Percentiles rank a stretch among this genome's conserved stretches.
Evolutionary conservation across 2,797 vertebrate species (phyloP).

Genomic region (Hipposideros larvatus): DNA sequence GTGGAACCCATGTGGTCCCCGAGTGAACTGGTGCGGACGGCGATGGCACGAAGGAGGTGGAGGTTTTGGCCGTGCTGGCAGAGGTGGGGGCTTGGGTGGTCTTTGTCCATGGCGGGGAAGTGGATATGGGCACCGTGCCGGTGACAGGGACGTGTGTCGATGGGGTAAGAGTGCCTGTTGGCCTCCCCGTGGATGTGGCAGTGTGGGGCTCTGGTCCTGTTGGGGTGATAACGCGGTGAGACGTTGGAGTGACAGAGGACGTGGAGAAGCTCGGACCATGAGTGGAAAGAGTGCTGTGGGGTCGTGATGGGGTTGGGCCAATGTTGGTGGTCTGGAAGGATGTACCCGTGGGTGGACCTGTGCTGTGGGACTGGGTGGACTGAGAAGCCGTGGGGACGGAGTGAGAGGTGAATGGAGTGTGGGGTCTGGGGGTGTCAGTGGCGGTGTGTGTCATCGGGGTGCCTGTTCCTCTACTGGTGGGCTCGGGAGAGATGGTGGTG

Average conservation of each 20-base stretch:
- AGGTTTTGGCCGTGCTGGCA: background rate
- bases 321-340: too few species aligned
- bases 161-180: rapidly evolving
- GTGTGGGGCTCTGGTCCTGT: rapidly evolving
- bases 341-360: too few species aligned
- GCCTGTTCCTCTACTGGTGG: background rate
- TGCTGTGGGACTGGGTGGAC: too few species aligned
- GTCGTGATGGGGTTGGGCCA: too few species aligned
- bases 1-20: rapidly evolving
- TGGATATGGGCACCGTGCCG: too few species aligned
- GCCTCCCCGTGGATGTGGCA: rapidly evolving
- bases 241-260: rapidly evolving
- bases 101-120: rapidly evolving
- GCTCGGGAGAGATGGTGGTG: background rate
- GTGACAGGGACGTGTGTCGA: too few species aligned
- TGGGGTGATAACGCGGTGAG: rapidly evolving
- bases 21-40: background rate
- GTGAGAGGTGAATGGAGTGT: rapidly evolving
- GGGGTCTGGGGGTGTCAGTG: background rate
- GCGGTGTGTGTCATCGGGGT: background rate
- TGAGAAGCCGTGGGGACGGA: rapidly evolving
- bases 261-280: rapidly evolving
- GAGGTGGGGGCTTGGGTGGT: background rate
- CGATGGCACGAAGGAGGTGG: rapidly evolving
- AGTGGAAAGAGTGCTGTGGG: too few species aligned